Percentiles rank a stretch among this genome's conserved stretches.
Conservation (phyloP, 1,140 invertebrate species). For the Mycetomoellerius zeteki region DNA sequence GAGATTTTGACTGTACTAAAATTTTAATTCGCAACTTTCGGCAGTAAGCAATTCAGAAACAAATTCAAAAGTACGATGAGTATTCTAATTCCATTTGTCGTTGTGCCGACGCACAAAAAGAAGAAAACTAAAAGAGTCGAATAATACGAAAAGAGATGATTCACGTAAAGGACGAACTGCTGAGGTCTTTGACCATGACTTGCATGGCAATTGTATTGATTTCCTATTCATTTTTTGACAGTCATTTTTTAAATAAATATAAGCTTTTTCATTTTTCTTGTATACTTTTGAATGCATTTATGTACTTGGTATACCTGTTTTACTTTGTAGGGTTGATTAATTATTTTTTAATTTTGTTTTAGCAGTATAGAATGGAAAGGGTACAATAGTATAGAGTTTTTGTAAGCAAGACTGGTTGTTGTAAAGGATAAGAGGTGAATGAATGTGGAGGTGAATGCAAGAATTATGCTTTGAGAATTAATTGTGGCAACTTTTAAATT, state of each 20-base stretch:
- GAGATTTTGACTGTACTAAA: slow-evolving; percentile 72
- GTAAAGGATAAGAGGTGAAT: slow-evolving; percentile 65
- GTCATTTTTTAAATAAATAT: no score
- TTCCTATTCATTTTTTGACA: no score
- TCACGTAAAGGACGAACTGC: neutral
- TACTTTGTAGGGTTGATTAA: slow-evolving; percentile 57
- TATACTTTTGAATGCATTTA: no score
- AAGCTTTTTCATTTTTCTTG: no score
- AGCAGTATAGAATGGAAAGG: neutral
- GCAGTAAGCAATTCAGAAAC: slow-evolving; percentile 81
- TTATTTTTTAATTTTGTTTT: slow-evolving; percentile 81
- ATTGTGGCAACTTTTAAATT: slow-evolving; percentile 75
- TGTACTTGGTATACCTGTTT: no score
- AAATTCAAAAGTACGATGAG: slow-evolving; percentile 80
- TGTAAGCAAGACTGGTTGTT: slow-evolving; percentile 58
- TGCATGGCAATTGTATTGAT: no score
- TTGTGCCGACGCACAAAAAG: slow-evolving; percentile 10
- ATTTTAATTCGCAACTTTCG: slow-evolving; percentile 84
- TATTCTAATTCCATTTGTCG: slow-evolving; percentile 81
- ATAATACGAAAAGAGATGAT: neutral
- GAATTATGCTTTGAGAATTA: slow-evolving; percentile 69
- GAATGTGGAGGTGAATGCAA: neutral
- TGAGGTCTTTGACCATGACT: neutral
- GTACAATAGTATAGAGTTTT: slow-evolving; percentile 30
- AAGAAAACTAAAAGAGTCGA: neutral